phyloP scores from a whole-genome alignment of 2,888 invertebrate genomes.

The Andrena bicolor region DNA sequence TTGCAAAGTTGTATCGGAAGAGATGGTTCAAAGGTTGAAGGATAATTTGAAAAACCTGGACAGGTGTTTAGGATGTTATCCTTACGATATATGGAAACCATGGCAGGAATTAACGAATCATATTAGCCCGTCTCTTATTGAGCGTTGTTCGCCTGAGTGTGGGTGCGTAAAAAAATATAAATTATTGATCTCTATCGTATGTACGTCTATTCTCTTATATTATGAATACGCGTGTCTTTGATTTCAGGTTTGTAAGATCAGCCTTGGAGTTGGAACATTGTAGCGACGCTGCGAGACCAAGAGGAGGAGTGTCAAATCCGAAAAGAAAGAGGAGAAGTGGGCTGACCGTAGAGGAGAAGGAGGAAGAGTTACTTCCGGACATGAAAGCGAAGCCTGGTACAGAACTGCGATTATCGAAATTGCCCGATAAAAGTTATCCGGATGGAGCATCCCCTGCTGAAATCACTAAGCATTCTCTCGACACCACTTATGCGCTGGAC shows the following conservation, averaged over 20 bases:
- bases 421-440: conserved; percentile 92
- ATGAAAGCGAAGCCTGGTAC: conserved; percentile 93
- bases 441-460: conserved; percentile 92
- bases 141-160: conserved; percentile 89
- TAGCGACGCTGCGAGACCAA: conserved; percentile 89
- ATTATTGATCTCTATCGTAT: not conserved
- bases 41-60: conserved; percentile 91
- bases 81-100: conserved; percentile 94
- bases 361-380: conserved; percentile 92
- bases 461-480: conserved; percentile 94
- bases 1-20: conserved; percentile 87
- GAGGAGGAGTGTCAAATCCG: conserved; percentile 85
- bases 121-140: conserved; percentile 84
- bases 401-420: conserved; percentile 91
- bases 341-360: conserved; percentile 87
- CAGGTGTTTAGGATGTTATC: conserved; percentile 94
- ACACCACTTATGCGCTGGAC: conserved; percentile 91
- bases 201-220: not conserved
- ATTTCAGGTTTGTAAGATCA: conserved; percentile 88
- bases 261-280: conserved; percentile 92
- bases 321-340: conserved; percentile 85
- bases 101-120: conserved; percentile 93
- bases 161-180: conserved; percentile 85
- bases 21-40: conserved; percentile 89
- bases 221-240: conserved; percentile 9